phyloP scores from a whole-genome alignment of 2,888 invertebrate species.

The Drosophila cracens region DNA sequence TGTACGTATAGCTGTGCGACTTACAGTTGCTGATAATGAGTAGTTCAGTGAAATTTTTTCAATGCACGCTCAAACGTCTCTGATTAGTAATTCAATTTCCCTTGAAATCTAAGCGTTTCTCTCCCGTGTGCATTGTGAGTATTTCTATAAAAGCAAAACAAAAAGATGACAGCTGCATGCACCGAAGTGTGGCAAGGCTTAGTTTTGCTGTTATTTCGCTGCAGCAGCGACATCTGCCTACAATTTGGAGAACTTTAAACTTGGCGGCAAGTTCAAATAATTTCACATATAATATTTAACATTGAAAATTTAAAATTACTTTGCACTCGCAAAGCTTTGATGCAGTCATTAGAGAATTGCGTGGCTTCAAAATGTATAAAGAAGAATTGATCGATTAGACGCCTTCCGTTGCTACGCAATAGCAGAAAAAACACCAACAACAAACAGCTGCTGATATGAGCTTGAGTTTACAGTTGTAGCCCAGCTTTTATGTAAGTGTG shows the following conservation, averaged over 20 bases:
- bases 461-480: conserved; percentile 2
- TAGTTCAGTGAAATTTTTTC: not conserved
- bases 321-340: conserved; percentile 60
- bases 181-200: conserved; percentile 20
- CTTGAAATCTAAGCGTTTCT: not conserved
- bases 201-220: conserved; percentile 24
- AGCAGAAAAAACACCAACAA: not conserved
- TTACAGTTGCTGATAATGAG: not conserved
- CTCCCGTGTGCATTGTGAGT: not conserved
- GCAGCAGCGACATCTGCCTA: conserved; percentile 7
- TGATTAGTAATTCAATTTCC: not conserved
- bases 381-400: not conserved
- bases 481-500: not conserved
- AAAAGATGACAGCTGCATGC: conserved; percentile 44
- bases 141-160: not conserved
- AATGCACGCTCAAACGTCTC: not conserved
- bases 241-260: not conserved
- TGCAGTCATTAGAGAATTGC: conserved; percentile 15
- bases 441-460: conserved; percentile 36
- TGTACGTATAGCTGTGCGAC: not conserved
- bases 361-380: not conserved
- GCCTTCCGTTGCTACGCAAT: conserved; percentile 2
- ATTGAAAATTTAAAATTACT: conserved; percentile 26
- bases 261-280: conserved; percentile 47
- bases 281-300: conserved; percentile 17